These are phyloP conservation scores for Rachycentron canadum DNA, from an alignment of 2,797 vertebrate species.

Conservation along the genomic window DNA sequence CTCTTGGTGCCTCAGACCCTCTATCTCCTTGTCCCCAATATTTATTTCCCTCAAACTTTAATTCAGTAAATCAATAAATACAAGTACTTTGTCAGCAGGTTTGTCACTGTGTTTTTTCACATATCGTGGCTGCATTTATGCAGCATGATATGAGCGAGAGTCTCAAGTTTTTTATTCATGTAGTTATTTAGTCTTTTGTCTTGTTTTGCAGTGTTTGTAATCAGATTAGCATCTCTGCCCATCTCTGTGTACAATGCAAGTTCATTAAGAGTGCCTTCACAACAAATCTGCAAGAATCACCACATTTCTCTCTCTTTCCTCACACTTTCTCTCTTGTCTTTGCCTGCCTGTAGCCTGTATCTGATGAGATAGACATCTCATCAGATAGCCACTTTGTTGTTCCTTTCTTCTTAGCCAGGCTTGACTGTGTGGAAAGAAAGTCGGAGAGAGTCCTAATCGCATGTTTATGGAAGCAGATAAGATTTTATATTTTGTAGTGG, in stretches of 20 bases:
- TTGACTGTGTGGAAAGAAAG: constrained; percentile 77
- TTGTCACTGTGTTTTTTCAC: constrained; percentile 23
- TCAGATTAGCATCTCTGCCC: constrained; percentile 73
- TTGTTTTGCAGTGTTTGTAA: constrained; percentile 68
- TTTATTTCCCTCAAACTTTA: constrained; percentile 36
- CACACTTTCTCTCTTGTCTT: constrained; percentile 41
- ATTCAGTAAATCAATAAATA: constrained; percentile 36
- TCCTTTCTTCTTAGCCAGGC: constrained; percentile 76
- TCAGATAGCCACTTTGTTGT: constrained; percentile 83
- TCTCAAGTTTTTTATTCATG: constrained; percentile 42
- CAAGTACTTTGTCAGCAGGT: constrained; percentile 49
- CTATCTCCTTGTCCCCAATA: constrained; percentile 20
- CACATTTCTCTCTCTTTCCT: constrained; percentile 16
- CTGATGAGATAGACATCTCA: constrained; percentile 82
- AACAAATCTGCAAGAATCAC: constrained; percentile 58
- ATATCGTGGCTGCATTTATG: constrained; percentile 28
- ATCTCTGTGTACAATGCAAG: constrained; percentile 55
- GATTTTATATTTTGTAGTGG: constrained; percentile 73
- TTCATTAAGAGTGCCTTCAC: constrained; percentile 57
- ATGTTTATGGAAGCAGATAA: constrained; percentile 86
- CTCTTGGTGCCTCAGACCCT: constrained; percentile 27
- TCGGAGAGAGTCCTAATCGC: constrained; percentile 78
- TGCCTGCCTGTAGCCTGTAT: constrained; percentile 72
- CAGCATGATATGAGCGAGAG: neutral
- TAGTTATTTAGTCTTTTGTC: constrained; percentile 49